These are phyloP conservation scores for Casuarius casuarius DNA, from an alignment of 2,113 vertebrate species.

Conservation along the genomic window DNA sequence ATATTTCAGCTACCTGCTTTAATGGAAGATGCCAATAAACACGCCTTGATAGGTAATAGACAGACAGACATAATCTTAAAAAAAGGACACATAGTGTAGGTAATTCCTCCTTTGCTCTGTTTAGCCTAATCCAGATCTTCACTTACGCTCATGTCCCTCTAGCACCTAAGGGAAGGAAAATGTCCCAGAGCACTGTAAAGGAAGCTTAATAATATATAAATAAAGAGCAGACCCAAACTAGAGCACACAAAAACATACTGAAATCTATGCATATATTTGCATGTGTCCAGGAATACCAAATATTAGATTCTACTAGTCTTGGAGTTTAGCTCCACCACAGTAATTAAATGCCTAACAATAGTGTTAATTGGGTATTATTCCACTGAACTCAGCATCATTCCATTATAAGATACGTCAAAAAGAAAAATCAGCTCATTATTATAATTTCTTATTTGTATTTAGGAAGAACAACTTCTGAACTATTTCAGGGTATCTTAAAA, in stretches of 20 bases:
- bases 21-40: not conserved
- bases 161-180: too few relatives aligned
- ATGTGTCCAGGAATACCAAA: not conserved
- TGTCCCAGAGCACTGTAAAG: not conserved
- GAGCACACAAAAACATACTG: not conserved
- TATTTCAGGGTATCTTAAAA: not conserved
- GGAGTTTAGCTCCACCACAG: not conserved
- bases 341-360: not conserved
- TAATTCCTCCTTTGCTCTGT: not conserved
- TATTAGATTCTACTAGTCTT: not conserved
- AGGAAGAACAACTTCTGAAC: not conserved
- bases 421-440: not conserved
- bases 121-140: not conserved
- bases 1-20: not conserved
- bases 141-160: not conserved
- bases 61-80: not conserved
- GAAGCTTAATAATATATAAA: not conserved
- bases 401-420: not conserved
- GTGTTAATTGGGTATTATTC: not conserved
- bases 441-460: not conserved
- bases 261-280: not conserved
- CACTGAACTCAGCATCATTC: not conserved
- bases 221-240: not conserved
- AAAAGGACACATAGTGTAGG: not conserved
- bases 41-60: not conserved